A percentile compares a stretch with the other conserved stretches of the same genome.
Conservation (phyloP, 1,140 invertebrate genomes). For the Diuraphis noxia region DNA sequence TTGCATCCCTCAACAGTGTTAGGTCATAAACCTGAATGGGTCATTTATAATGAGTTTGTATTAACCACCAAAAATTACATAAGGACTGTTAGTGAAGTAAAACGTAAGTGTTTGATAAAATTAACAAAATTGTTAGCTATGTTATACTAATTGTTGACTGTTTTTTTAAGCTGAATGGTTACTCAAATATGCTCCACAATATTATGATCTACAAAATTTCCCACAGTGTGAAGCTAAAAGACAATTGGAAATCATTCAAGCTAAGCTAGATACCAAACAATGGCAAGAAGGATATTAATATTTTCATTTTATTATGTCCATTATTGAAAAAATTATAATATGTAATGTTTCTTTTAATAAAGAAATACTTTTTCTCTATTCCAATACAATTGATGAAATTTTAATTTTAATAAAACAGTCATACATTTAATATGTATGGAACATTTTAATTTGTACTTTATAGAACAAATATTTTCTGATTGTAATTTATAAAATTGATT, state of each 20-base stretch:
- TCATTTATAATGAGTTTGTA: conserved; percentile 99
- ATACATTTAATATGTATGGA: neutral
- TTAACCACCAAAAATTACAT: conserved; percentile 99
- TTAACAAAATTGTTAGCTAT: neutral
- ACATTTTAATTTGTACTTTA: neutral
- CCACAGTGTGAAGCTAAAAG: conserved; percentile 95
- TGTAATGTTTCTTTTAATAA: neutral
- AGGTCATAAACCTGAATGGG: conserved; percentile 99
- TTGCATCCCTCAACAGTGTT: conserved; percentile 98
- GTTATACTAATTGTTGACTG: conserved; percentile 48
- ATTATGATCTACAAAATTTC: conserved; percentile 98
- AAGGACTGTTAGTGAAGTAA: conserved; percentile 96
- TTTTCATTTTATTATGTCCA: conserved; percentile 35
- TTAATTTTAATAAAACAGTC: neutral
- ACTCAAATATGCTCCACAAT: conserved; percentile 93
- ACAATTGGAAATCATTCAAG: conserved; percentile 83
- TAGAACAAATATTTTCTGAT: conserved; percentile 39
- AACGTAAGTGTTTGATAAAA: conserved; percentile 74
- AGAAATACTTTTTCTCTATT: no score
- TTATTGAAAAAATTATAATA: neutral
- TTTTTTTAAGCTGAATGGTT: conserved; percentile 82
- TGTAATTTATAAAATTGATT: neutral
- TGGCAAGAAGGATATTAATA: conserved; percentile 83
- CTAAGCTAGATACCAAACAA: conserved; percentile 81
- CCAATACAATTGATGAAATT: neutral